Percentiles rank a stretch among this genome's conserved stretches.
These are phyloP conservation scores for Bradypodion pumilum DNA, from an alignment of 2,797 vertebrate species.

Conservation along the genomic window DNA sequence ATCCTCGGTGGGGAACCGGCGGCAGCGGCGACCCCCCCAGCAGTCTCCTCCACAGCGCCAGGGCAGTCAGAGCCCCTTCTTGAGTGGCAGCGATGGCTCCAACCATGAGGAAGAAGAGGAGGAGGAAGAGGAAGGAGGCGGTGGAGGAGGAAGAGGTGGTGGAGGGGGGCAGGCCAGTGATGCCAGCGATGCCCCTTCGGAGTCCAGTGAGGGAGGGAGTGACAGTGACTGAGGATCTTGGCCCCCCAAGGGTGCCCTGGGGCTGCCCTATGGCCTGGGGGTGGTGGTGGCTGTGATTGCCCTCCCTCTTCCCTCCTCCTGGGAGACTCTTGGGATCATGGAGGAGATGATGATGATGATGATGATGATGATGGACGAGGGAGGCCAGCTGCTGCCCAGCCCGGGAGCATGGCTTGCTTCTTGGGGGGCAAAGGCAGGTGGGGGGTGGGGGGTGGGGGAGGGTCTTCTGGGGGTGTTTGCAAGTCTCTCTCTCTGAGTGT, in stretches of 20 bases:
- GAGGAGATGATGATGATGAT: no score
- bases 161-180: conserved; percentile 73
- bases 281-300: no score
- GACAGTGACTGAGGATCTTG: conserved; percentile 80
- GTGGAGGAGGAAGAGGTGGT: conserved; percentile 79
- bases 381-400: no score
- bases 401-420: no score
- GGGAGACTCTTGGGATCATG: no score
- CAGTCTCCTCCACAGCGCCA: conserved; percentile 57
- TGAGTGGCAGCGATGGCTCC: conserved; percentile 85
- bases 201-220: conserved; percentile 81
- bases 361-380: no score
- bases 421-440: no score
- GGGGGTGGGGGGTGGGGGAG: no score
- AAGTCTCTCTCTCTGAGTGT: no score
- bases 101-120: conserved; percentile 70
- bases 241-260: accelerated
- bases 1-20: conserved; percentile 10
- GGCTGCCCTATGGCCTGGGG: no score
- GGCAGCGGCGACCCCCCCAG: conserved; percentile 28
- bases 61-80: conserved; percentile 82
- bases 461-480: no score
- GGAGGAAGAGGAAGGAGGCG: conserved; percentile 75
- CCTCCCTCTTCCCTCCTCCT: no score
- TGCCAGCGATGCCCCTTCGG: conserved; percentile 83